Evolutionary conservation across 2,113 vertebrate genomes (phyloP), one percentile per base, ranked within the genome.

Genomic region (Corythornis cristatus): DNA sequence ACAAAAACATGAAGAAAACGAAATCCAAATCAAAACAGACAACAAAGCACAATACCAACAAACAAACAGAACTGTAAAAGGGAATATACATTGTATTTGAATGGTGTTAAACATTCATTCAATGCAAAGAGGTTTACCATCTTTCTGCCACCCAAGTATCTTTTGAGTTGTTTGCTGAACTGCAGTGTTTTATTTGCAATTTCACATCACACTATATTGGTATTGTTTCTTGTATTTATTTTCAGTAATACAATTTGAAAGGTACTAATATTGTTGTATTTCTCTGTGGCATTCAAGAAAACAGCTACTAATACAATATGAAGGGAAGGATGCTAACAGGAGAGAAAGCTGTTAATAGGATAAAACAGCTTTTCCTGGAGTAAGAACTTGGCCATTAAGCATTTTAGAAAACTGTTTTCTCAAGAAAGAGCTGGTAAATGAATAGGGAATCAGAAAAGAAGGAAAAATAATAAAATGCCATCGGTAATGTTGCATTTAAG

Each of bases 181-280:
- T 82, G 93, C 78, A 86, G 82, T 58, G 87, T 83, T 96, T 88
- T 96, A 90, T 96, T 95, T 95, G 91, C 56, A 90, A 76, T 89
- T 97, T 89, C 88, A 53, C 67, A 95, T 86, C 83, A 92, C 57
- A 91, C 28, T 96, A 43, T 83, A 91, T 96, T 87, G 95, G 60
- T 61, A 96, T 93, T 95, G 57, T 84, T 93, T 93, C 89, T 80
- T 86, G 25, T 90, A 96, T 93, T 97, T 96, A 93, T 94, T 95
- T 96, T 91, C 91, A 89, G 94, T 97, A 97, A 97, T 95, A 96
- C 28, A 96, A 96, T 97, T 95, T 97, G 93, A 97, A 97, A 97
- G 90, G 33, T 92, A 92, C 66, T 94, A 96, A 97, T 96, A 72
- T 89, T 83, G 91, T 95, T 97, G 93, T 66, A 97, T 95, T 95